Percentiles rank a stretch among this genome's conserved stretches.
Conservation (phyloP, 2,797 vertebrate genomes). For the Salmo trutta region DNA sequence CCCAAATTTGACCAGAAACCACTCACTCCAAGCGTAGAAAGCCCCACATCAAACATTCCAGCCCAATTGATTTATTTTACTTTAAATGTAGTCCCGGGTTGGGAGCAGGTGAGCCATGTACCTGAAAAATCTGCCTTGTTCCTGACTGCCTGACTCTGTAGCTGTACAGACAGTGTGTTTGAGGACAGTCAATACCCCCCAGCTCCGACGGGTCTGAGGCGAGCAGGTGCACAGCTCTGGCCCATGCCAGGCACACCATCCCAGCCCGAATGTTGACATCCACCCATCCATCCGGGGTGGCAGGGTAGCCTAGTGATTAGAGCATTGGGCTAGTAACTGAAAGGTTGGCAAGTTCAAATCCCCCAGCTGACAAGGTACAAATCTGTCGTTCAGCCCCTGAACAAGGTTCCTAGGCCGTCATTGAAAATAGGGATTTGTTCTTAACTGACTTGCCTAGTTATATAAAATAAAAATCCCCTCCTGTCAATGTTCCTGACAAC, state of each 20-base stretch:
- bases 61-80: neutral
- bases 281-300: neutral
- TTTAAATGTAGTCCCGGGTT: neutral
- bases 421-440: too few relatives aligned
- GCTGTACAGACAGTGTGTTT: neutral
- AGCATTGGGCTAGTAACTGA: too few relatives aligned
- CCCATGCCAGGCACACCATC: slow-evolving; percentile 50
- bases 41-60: neutral
- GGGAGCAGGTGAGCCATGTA: neutral
- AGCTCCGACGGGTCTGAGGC: slow-evolving; percentile 50
- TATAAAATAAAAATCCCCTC: too few relatives aligned
- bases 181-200: slow-evolving; percentile 42
- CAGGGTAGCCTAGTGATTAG: too few relatives aligned
- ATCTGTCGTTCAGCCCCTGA: too few relatives aligned
- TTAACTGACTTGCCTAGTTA: too few relatives aligned
- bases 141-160: neutral
- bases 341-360: too few relatives aligned
- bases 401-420: too few relatives aligned
- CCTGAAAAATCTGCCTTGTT: neutral
- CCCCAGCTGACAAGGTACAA: too few relatives aligned
- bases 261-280: slow-evolving; percentile 44
- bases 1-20: neutral
- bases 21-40: neutral
- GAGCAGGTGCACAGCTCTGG: slow-evolving; percentile 42
- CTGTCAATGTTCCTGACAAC: slow-evolving; percentile 2